Evolutionary conservation across 2,797 vertebrate species (phyloP).

Genomic region (Oophaga sylvatica): DNA sequence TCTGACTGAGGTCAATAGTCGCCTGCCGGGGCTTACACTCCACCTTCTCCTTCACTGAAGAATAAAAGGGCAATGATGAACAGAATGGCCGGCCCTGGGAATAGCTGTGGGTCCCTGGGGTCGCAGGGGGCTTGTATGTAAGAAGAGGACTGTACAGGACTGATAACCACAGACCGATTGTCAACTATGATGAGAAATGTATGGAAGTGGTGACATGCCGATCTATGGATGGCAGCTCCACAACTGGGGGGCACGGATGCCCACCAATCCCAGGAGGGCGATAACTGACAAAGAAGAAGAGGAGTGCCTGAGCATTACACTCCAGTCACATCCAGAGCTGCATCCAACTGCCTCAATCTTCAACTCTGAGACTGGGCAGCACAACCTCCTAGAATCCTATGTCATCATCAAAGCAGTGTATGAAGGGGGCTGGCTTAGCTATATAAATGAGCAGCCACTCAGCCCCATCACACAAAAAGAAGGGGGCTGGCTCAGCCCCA

Average conservation of each 20-base stretch:
- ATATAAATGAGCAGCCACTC: no score
- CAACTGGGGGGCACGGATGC: not conserved
- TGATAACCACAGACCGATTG: not conserved
- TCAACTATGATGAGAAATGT: not conserved
- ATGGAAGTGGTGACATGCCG: not conserved
- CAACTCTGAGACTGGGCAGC: no score
- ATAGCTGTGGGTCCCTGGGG: no score
- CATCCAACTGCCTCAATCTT: not conserved
- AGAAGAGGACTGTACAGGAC: no score
- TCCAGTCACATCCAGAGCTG: not conserved
- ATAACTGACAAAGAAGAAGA: no score
- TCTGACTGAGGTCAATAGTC: slow-evolving; percentile 96
- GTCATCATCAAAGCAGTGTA: no score
- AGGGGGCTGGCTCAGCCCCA: no score
- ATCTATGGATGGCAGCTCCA: not conserved
- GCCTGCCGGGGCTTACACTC: slow-evolving; percentile 89
- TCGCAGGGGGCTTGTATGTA: not conserved
- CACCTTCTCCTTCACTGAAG: slow-evolving; percentile 87
- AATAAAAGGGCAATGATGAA: slow-evolving; percentile 39
- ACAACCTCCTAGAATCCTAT: no score
- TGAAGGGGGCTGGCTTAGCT: no score
- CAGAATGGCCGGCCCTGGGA: not conserved
- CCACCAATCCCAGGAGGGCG: no score
- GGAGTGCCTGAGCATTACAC: not conserved
- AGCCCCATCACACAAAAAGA: no score